A percentile compares a stretch with the other conserved stretches of the same genome.
Evolutionary conservation across 2,113 vertebrate genomes (phyloP).

Genomic region (Acrocephalus arundinaceus): DNA sequence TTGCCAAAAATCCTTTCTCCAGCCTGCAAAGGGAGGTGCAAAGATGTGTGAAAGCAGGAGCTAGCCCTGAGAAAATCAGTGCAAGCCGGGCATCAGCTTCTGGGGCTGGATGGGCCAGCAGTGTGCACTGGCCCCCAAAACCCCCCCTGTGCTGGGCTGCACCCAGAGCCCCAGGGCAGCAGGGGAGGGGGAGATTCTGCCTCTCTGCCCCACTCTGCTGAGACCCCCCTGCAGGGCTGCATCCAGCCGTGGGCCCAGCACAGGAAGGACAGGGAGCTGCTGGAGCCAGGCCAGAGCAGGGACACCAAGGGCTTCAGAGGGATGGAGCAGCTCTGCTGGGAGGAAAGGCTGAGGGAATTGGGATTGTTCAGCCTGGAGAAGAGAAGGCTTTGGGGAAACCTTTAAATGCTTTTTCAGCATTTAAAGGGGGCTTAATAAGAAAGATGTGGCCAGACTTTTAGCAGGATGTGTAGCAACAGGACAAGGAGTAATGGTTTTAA

Average conservation of each 20-base stretch:
- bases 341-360: neutral
- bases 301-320: neutral
- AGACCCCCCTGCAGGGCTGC: neutral
- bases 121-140: accelerated
- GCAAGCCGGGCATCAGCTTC: neutral
- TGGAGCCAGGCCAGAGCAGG: neutral
- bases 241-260: neutral
- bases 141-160: neutral
- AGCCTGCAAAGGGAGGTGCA: neutral
- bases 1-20: neutral
- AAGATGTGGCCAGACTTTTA: neutral
- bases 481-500: neutral
- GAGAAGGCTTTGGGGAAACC: neutral
- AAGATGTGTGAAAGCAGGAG: neutral
- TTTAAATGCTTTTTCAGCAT: neutral
- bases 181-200: neutral
- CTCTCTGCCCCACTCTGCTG: neutral
- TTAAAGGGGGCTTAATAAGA: neutral
- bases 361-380: neutral
- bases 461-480: neutral
- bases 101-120: neutral
- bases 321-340: neutral
- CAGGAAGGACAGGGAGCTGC: neutral
- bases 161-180: neutral
- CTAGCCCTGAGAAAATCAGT: neutral